Evolutionary conservation across 2,888 invertebrate species (phyloP), one percentile per base, ranked within the genome.

Genomic region (Selenia dentaria): DNA sequence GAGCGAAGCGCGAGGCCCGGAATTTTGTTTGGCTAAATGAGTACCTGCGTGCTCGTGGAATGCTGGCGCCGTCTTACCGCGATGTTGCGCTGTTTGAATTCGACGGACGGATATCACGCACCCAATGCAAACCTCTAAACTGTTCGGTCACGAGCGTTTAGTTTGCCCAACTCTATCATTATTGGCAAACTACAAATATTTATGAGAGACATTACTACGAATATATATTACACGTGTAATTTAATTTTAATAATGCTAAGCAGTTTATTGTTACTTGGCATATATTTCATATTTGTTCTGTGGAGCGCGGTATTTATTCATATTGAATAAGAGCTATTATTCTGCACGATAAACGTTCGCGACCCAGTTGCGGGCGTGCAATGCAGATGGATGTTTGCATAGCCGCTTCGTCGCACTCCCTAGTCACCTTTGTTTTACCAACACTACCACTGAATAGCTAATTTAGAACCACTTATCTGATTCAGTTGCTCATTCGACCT

Each of bases 381-480:
- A 57, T 73, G 70, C 72, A 72, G 64, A 74, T 71, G 64, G 64
- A 63, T 84, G 78, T 84, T 83, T 83, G 78, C 73, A 74, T 79
- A 79, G 81, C 63, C 76, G 76, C 75, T 73, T 70, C 78, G 74
- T 63, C 79, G 74, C 79, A 76, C 75, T 77, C 73, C 74, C 68
- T 66, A 70, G 69, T 57, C 74, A 82, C 79, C 85, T 85, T 87
- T 87, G 87, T 86, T 66, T 82, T 65, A 77, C 65, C 72, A 70
- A 62, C 61, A 64, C 72, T 67, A 68, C 66, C 61, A 58, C 75
- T 84, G 76, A 85, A 87, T 83, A 60, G 76, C 73, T 83, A 85
- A 86, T 85, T 83, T 79, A 82, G 79, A 74, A 74, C 31, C 60
- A 79, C 72, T 79, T 83, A 87, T 88, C 84, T 82, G 84, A 86